Conservation (phyloP, 37 sponge, comb jelly and placozoan species). For the Eunapius fragilis region DNA sequence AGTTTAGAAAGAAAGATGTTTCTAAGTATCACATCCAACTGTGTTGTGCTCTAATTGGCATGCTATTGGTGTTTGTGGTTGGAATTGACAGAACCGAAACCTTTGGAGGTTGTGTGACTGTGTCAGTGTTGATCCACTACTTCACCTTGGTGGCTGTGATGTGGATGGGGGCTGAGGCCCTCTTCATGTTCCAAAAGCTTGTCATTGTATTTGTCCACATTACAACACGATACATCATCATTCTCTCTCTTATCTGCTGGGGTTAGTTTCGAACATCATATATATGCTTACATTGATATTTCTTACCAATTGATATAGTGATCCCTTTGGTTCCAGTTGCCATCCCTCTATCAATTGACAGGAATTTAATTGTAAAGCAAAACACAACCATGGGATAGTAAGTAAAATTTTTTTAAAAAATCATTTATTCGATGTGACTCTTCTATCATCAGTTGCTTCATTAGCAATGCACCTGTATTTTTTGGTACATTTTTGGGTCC, state of each 20-base stretch:
- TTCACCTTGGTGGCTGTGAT: constrained; percentile 47
- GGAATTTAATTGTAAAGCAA: neutral
- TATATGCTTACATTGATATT: neutral
- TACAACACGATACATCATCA: constrained; percentile 30
- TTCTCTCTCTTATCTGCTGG: constrained; percentile 37
- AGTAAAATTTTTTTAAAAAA: neutral
- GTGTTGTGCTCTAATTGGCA: constrained; percentile 25
- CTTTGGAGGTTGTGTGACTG: constrained; percentile 45
- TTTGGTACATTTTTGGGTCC: constrained; percentile 58
- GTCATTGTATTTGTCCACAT: constrained; percentile 49
- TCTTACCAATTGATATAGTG: neutral
- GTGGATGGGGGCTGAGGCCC: constrained; percentile 67
- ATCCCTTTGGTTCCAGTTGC: neutral
- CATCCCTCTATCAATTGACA: neutral
- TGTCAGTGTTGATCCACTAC: constrained; percentile 54
- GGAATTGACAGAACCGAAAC: constrained; percentile 44
- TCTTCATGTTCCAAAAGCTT: constrained; percentile 55
- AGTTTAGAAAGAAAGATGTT: constrained; percentile 18
- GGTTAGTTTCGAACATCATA: constrained; percentile 24
- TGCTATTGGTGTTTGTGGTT: constrained; percentile 56
- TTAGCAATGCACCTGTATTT: constrained; percentile 27
- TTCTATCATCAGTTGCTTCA: constrained; percentile 55
- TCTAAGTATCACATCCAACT: constrained; percentile 54
- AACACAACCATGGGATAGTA: neutral
- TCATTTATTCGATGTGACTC: too few species aligned